Evolutionary conservation across 2,888 invertebrate genomes (phyloP).

Genomic region (Drosophila atripex): DNA sequence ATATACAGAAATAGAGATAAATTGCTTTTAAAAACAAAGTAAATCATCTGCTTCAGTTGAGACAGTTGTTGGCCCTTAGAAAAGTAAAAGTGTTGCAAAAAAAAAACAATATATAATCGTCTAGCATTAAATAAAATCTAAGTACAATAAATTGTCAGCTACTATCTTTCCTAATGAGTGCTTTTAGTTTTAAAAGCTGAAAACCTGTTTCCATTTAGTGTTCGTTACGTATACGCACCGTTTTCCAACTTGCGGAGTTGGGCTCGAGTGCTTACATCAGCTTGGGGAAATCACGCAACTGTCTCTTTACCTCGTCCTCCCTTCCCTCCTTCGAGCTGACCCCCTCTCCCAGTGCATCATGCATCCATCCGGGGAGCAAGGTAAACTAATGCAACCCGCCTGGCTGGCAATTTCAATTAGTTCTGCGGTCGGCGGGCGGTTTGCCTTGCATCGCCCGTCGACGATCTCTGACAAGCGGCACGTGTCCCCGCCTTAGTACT

Average conservation of each 20-base stretch:
- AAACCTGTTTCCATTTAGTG: neutral
- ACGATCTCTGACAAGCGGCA: conserved; percentile 18
- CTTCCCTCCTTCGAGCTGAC: neutral
- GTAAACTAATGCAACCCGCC: conserved; percentile 41
- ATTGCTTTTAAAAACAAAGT: conserved; percentile 45
- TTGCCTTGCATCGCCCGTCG: conserved; percentile 20
- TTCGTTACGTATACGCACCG: conserved; percentile 29
- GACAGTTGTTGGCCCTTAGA: neutral
- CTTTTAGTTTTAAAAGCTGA: neutral
- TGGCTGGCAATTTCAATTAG: conserved; percentile 57
- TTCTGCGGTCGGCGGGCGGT: conserved; percentile 34
- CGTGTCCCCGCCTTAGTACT: conserved; percentile 22
- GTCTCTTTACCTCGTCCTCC: neutral
- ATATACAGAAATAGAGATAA: conserved; percentile 20
- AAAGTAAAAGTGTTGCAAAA: neutral
- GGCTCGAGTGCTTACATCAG: conserved; percentile 2
- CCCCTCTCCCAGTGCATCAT: neutral
- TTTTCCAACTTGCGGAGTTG: conserved; percentile 9
- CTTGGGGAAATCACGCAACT: conserved; percentile 14
- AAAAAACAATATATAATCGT: neutral
- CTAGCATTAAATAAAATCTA: neutral
- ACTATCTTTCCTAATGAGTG: neutral
- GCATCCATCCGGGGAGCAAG: neutral
- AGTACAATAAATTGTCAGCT: too few species aligned
- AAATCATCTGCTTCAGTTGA: conserved; percentile 27